Percentiles rank a stretch among this genome's conserved stretches.
These are phyloP conservation scores for Craniophora ligustri DNA, from an alignment of 2,888 invertebrate species.

Conservation along the genomic window DNA sequence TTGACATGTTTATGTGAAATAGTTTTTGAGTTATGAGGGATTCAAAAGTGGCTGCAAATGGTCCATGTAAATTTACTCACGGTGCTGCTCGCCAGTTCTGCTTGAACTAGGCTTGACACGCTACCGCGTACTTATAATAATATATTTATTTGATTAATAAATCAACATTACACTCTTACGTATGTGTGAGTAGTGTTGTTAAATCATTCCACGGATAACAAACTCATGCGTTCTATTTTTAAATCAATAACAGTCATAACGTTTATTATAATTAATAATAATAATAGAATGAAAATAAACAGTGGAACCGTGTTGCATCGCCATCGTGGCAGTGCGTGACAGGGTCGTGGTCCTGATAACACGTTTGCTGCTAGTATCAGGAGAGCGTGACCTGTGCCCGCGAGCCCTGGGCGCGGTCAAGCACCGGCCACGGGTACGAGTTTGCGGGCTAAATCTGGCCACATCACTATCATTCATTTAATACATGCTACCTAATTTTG, in stretches of 20 bases:
- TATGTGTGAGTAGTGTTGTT: too few species aligned
- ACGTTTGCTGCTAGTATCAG: conserved; percentile 8
- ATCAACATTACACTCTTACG: too few species aligned
- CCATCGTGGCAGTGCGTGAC: conserved; percentile 21
- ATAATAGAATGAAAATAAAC: conserved; percentile 6
- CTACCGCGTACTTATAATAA: too few species aligned
- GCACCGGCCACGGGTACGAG: conserved; percentile 29
- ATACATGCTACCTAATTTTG: conserved; percentile 33
- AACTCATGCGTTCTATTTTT: conserved; percentile 20
- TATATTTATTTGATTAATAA: too few species aligned
- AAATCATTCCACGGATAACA: neutral
- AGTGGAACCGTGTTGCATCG: conserved; percentile 11
- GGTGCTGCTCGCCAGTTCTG: neutral
- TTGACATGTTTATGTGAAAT: too few species aligned
- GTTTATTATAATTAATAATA: too few species aligned
- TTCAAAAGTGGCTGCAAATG: neutral
- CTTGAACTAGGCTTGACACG: neutral
- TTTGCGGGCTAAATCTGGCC: conserved; percentile 11
- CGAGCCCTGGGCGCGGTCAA: conserved; percentile 21
- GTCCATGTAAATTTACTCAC: neutral
- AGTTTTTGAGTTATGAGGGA: too few species aligned
- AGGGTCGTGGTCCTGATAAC: conserved; percentile 26
- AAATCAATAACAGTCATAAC: conserved; percentile 1
- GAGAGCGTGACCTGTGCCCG: conserved; percentile 14
- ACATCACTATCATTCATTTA: conserved; percentile 24